Base-by-base conservation (phyloP, 2,113 vertebrate genomes). In the Saimiri boliviensis region DNA sequence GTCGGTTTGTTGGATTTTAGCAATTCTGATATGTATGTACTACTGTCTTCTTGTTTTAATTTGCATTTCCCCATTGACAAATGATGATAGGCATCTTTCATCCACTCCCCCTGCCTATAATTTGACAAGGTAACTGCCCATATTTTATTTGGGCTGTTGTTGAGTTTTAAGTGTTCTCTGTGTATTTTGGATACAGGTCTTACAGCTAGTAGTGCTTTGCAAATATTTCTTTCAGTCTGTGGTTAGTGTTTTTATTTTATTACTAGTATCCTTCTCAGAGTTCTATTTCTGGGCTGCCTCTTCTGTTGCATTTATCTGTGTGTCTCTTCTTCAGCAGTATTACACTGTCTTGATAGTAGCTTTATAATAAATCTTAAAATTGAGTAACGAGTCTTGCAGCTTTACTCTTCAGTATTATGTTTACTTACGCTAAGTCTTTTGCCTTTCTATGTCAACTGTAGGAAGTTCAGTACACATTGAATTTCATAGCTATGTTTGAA, bases 401-500 rank as follows among this genome's bases (percentile, higher is more conserved):
- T 89, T 96, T 93, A 16, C 79, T 82, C 40, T 52, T 70, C 13
- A 79, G 47, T 92, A 56, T 92, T 87, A 23, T 83, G 79, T 71
- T 52, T 35, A 70, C 27, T 76, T 42, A 21, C 42, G 42, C 8
- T 52, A 87, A 79, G 45, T 88, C 47, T 73, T 83, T 52, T 89
- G 47, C 42, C 35, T 52, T 86, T 85, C 30, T 27, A 5, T 79
- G 8, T 60, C 77, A 84, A 52, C 25, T 52, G 20, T 73, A 82
- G 40, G 11, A 82, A 76, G 40, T 88, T 90, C 40, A 80, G 70
- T 88, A 40, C 54, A 35, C 20, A 21, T 45, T 77, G 49, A 92
- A 84, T 85, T 88, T 94, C 87, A 23, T 89, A 85, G 56, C 32
- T 86, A 2, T 89, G 68, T 89, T 86, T 86, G 19, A 73, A 84